These are phyloP conservation scores for Diphyllodes magnificus DNA, from an alignment of 2,113 vertebrate species.

Conservation along the genomic window DNA sequence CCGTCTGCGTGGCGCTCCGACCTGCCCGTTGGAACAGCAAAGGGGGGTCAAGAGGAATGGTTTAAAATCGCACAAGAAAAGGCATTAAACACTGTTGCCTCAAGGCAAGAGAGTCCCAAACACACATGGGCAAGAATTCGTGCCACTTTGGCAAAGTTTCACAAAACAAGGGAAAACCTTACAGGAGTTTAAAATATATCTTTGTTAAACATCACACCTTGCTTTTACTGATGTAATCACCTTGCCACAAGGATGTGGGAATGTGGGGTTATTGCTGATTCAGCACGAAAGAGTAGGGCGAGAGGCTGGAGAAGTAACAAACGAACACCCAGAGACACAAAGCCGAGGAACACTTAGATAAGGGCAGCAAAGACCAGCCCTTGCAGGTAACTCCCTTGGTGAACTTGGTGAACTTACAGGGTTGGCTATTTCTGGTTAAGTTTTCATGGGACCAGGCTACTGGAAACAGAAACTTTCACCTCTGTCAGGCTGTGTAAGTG, in stretches of 20 bases:
- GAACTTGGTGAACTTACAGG: neutral
- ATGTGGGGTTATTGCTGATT: neutral
- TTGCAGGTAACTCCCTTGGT: neutral
- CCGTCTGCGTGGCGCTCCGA: slow-evolving; percentile 64
- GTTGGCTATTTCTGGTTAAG: neutral
- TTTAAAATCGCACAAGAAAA: neutral
- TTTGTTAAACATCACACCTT: neutral
- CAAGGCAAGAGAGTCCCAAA: neutral
- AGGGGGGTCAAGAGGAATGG: neutral
- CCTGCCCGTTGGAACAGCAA: neutral
- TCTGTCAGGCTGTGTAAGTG: neutral
- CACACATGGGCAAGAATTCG: neutral
- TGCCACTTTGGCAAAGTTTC: neutral
- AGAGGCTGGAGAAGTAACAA: neutral
- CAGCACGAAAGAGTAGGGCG: neutral
- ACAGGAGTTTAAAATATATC: neutral
- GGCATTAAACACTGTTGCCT: neutral
- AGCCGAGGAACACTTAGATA: neutral
- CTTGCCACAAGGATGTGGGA: neutral
- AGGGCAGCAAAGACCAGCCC: neutral
- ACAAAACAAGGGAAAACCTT: neutral
- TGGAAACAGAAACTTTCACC: neutral
- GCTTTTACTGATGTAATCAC: neutral
- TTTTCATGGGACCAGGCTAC: neutral
- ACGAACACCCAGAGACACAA: neutral